Evolutionary conservation across 2,888 invertebrate species (phyloP), one percentile per base, ranked within the genome.

Genomic region (Apoda limacodes): DNA sequence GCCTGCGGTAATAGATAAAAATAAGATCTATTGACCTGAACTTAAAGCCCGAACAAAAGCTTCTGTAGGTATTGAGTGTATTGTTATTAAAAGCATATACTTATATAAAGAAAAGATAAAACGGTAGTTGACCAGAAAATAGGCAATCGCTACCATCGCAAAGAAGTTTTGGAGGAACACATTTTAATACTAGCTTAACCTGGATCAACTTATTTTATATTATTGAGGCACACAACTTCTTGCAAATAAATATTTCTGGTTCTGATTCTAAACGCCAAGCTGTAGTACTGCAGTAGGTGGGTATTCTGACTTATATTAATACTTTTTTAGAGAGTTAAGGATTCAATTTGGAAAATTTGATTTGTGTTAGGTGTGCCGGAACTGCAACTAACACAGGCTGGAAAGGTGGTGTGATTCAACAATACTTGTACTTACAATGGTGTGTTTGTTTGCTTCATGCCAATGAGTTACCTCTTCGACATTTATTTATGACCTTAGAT

Each of bases 401-500:
- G 11, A 35, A 45, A 22, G 33, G 34, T 22, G 50, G 49, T 10
- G 40, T 47, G 6, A 48, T 49, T 13, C 25, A 17, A n/a, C 28
- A 31, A 12, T 19, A 37, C 12, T 36, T 33, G 31, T 44, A 42
- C 9, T 33, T 48, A 15, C 47, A 50, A 32, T 49, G 45, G 48
- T 28, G 35, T 25, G 28, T 50, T 19, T 50, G 46, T 27, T 20
- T 38, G 23, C 27, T 49, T 5, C 45, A 50, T 30, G 40, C 36
- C 19, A 50, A 49, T 40, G 50, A 50, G 28, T 32, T 48, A 25
- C 46, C 39, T 2, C 27, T 50, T 3, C 28, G 46, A n/a, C 47
- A 52, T 40, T 40, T 53, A 15, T 45, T 53, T 32, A 10, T 31
- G n/a, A 19, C 32, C 17, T 27, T 50, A 15, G 42, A 53, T 39